Conservation (phyloP, 2,797 vertebrate species). For the Discoglossus pictus region DNA sequence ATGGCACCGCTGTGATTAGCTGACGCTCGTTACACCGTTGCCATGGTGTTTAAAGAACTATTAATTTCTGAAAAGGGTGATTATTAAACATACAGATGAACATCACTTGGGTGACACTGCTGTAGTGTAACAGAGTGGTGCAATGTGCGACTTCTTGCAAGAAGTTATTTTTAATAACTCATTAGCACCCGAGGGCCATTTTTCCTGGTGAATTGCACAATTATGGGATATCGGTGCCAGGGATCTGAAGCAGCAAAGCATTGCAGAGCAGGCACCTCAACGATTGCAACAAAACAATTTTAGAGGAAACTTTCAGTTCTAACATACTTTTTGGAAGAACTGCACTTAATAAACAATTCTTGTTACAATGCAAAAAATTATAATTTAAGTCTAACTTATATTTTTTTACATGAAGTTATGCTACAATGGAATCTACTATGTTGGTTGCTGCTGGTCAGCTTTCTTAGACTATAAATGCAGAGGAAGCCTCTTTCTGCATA, state of each 20-base stretch:
- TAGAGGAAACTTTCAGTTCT: too few species aligned
- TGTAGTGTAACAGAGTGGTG: conserved; percentile 57
- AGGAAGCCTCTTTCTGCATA: too few species aligned
- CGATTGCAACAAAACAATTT: too few species aligned
- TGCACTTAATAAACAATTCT: too few species aligned
- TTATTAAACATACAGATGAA: conserved; percentile 67
- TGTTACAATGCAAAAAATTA: too few species aligned
- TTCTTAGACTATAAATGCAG: too few species aligned
- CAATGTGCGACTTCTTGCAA: conserved; percentile 52
- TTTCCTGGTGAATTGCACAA: not conserved
- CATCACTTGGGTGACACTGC: conserved; percentile 64
- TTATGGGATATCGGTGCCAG: not conserved
- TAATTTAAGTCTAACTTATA: too few species aligned
- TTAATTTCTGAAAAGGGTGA: conserved; percentile 74
- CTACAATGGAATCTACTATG: too few species aligned
- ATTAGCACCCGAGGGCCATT: conserved; percentile 16
- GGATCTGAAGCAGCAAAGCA: not conserved
- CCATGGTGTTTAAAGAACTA: conserved; percentile 70
- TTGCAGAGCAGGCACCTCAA: too few species aligned
- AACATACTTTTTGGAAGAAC: too few species aligned
- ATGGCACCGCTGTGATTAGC: conserved; percentile 57
- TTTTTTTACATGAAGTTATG: too few species aligned
- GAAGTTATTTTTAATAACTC: conserved; percentile 48
- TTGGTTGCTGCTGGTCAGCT: too few species aligned
- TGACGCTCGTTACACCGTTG: conserved; percentile 61